Base-by-base conservation (phyloP, 2,888 invertebrate species). In the Plagiodera versicolora region DNA sequence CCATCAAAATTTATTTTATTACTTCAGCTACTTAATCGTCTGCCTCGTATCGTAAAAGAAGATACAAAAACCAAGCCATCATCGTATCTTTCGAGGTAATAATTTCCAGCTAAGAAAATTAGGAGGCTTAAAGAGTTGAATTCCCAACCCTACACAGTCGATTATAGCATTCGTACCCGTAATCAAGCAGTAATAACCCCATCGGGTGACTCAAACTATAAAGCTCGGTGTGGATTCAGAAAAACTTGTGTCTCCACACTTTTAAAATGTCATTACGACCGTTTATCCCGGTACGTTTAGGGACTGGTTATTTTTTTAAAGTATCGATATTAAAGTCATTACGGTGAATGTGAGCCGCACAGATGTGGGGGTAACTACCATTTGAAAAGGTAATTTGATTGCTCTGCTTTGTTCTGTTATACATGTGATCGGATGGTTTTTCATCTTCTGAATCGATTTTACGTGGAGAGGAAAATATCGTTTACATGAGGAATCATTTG, bases 211-310 rank as follows among this genome's bases (percentile, higher is more conserved):
- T 30, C 53, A 58, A 62, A 66, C 56, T 24, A 58, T 44, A 62
- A 63, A 57, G 56, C 19, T 54, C 19, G 44, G 44, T 39, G 47
- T 56, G 56, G 46, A 61, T 62, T 62, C 57, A 56, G 52, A 67
- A 68, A 68, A 67, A 67, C 58, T 56, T 60, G 56, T 66, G 70
- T 70, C 70, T 69, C 69, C 67, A 63, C 69, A 70, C 70, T 72
- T 71, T 73, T 71, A 72, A 73, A 72, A 73, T 70, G 70, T 69
- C 73, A 73, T 73, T 73, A 73, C 67, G 70, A 64, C 63, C 69
- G 67, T 72, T 53, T 53, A 70, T 66, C 56, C 56, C 61, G 45
- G 55, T 62, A 63, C 62, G 51, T 69, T 69, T 67, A 66, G 64
- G 53, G 52, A 51, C 59, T 68, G 65, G 70, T 69, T 65, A 70